phyloP scores from a whole-genome alignment of 2,797 vertebrate species.

The Pipistrellus pipistrellus region DNA sequence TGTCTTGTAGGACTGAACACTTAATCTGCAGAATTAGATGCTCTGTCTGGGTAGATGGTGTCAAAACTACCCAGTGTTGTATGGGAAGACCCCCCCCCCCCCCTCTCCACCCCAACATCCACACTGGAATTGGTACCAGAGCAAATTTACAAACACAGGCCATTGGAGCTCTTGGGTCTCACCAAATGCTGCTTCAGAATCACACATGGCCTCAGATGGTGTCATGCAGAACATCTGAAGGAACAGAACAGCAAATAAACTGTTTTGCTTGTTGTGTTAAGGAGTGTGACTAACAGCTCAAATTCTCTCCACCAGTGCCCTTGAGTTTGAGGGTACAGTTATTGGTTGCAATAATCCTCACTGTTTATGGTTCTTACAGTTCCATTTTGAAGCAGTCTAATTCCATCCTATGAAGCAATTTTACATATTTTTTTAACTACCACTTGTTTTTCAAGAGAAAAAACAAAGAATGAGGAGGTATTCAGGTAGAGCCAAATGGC shows the following conservation, averaged over 20 bases:
- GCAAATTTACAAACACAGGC: neutral
- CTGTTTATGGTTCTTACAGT: neutral
- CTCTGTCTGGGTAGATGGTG: neutral
- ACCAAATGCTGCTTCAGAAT: neutral
- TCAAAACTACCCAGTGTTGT: neutral
- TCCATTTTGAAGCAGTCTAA: neutral
- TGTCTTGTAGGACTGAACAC: neutral
- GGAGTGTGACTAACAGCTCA: neutral
- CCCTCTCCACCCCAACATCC: neutral
- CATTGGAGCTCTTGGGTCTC: neutral
- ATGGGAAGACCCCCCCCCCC: neutral
- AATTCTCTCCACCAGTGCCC: neutral
- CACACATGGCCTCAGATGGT: fast-evolving
- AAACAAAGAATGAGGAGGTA: neutral
- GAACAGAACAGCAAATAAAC: neutral
- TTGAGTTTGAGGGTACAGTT: neutral
- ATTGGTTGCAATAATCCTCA: neutral
- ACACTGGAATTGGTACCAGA: neutral
- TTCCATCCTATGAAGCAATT: neutral
- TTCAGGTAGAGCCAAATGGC: neutral
- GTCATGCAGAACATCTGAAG: neutral
- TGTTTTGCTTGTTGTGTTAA: neutral
- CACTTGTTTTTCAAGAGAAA: neutral
- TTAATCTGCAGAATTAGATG: neutral
- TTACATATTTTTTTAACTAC: neutral